These are phyloP conservation scores for Leptinotarsa tumamoca DNA, from an alignment of 2,888 invertebrate genomes.

Conservation along the genomic window DNA sequence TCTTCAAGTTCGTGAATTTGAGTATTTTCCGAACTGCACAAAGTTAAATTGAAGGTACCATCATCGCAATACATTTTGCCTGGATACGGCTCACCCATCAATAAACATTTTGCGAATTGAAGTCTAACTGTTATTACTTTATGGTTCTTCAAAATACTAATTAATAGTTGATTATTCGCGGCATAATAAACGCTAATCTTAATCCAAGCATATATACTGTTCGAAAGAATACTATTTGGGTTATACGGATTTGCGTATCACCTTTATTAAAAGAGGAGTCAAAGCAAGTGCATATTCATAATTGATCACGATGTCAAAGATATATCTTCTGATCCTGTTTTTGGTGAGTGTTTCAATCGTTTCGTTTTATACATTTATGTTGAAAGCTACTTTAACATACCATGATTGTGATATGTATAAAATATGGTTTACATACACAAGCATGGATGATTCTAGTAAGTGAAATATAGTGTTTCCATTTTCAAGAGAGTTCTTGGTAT, in stretches of 20 bases:
- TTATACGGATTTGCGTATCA: slow-evolving; percentile 7
- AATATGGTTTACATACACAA: too few species aligned
- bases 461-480: too few species aligned
- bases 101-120: slow-evolving; percentile 14
- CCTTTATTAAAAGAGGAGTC: neutral
- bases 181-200: slow-evolving; percentile 16
- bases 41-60: neutral
- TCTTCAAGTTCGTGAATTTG: too few species aligned
- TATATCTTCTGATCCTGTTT: neutral
- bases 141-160: slow-evolving; percentile 6
- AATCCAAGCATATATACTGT: slow-evolving; percentile 6
- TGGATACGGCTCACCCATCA: neutral
- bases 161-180: slow-evolving; percentile 16
- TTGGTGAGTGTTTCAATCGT: neutral
- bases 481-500: too few species aligned
- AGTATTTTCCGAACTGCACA: neutral
- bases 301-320: neutral
- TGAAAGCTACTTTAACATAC: too few species aligned
- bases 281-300: neutral
- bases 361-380: too few species aligned
- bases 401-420: too few species aligned
- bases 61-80: neutral
- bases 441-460: too few species aligned
- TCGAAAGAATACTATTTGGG: slow-evolving; percentile 9
- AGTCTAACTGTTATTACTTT: neutral